These are phyloP conservation scores for Telenomus remus DNA, from an alignment of 1,140 invertebrate genomes.

Conservation along the genomic window DNA sequence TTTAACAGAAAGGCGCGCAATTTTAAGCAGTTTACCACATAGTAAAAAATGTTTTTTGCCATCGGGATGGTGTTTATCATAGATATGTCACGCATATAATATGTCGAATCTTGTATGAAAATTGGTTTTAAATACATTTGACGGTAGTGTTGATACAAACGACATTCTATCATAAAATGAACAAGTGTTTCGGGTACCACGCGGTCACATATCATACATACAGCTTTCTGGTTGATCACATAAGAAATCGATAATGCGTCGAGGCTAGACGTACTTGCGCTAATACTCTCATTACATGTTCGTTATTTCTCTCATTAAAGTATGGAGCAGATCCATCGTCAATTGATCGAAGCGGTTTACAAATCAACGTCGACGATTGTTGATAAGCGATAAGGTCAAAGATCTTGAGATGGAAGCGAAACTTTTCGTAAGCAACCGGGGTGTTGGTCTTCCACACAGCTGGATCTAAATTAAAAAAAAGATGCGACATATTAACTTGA, in stretches of 20 bases:
- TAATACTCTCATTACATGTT: not conserved
- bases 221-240: not conserved
- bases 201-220: not conserved
- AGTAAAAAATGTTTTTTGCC: no score
- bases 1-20: no score
- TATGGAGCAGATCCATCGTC: not conserved
- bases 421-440: not conserved
- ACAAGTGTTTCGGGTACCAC: not conserved
- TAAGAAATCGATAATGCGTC: not conserved
- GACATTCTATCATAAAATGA: not conserved
- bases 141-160: no score
- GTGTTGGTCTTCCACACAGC: not conserved
- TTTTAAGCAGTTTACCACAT: no score
- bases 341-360: not conserved
- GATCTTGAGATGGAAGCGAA: conserved; percentile 1
- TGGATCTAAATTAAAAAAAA: not conserved
- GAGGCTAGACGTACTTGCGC: not conserved
- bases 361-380: not conserved
- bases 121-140: not conserved
- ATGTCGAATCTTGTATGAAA: not conserved
- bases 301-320: not conserved
- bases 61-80: no score
- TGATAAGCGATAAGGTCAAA: not conserved
- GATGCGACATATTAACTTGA: not conserved
- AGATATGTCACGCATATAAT: not conserved